phyloP scores from a whole-genome alignment of 2,797 vertebrate genomes.

The Acrocephalus scirpaceus region DNA sequence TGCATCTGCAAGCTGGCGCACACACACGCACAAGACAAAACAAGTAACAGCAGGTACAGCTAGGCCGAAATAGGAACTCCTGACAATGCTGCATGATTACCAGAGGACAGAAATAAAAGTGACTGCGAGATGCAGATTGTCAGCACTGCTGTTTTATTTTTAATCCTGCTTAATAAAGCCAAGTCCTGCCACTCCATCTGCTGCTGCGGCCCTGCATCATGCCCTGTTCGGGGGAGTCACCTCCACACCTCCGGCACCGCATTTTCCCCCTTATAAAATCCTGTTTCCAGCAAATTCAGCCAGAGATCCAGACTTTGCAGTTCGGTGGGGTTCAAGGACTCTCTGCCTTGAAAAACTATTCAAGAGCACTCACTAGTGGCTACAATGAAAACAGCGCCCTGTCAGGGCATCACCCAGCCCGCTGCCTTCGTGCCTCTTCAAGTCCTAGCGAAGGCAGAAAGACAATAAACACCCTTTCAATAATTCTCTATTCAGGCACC shows the following conservation, averaged over 20 bases:
- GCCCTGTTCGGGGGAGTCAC: not conserved
- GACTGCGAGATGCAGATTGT: not conserved
- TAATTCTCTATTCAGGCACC: constrained; percentile 59
- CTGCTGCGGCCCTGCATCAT: fast-evolving
- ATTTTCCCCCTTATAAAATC: constrained; percentile 62
- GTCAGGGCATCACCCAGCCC: not conserved
- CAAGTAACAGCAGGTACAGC: not conserved
- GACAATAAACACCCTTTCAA: constrained; percentile 29
- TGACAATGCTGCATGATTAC: not conserved
- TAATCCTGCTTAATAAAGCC: not conserved
- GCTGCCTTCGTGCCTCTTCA: not conserved
- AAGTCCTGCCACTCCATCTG: not conserved
- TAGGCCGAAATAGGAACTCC: not conserved
- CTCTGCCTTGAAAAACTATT: constrained; percentile 79
- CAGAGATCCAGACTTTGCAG: constrained; percentile 55
- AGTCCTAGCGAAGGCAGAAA: not conserved
- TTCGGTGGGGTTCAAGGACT: constrained; percentile 44
- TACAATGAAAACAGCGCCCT: constrained; percentile 78
- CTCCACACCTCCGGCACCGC: constrained; percentile 38
- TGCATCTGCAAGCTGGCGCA: not conserved
- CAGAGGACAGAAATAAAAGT: not conserved
- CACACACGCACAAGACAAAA: not conserved
- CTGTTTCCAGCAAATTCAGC: constrained; percentile 68
- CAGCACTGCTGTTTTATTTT: not conserved
- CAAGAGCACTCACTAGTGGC: constrained; percentile 94